Evolutionary conservation across 2,797 vertebrate species (phyloP).

Genomic region (Bradypus variegatus): DNA sequence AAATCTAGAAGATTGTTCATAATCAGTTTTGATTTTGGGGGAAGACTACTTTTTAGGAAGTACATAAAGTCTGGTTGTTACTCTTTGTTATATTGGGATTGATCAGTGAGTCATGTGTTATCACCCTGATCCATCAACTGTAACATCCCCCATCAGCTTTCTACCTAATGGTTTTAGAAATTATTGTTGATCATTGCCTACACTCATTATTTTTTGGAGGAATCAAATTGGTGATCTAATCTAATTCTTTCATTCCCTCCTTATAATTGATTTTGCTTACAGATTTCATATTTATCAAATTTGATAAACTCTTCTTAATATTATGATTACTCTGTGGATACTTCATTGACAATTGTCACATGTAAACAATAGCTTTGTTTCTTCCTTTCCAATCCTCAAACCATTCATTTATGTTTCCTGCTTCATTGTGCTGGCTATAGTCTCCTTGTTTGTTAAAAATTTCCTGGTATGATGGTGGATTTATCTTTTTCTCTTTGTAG

Average conservation of each 20-base stretch:
- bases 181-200: not conserved
- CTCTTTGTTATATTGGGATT: not conserved
- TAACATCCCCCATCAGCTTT: not conserved
- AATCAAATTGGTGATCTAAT: not conserved
- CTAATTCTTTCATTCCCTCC: not conserved
- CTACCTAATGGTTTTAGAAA: too few species aligned
- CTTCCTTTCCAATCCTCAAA: not conserved
- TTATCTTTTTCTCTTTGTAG: too few species aligned
- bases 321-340: not conserved
- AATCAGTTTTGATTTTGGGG: not conserved
- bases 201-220: not conserved
- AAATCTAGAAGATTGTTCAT: not conserved
- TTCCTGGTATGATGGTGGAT: too few species aligned
- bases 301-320: too few species aligned
- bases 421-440: not conserved
- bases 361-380: not conserved
- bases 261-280: too few species aligned
- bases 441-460: too few species aligned
- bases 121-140: not conserved
- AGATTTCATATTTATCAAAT: too few species aligned
- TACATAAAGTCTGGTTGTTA: not conserved
- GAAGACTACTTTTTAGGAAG: not conserved
- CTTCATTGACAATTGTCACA: not conserved
- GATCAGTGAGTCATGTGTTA: not conserved
- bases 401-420: not conserved